Percentiles rank a stretch among this genome's conserved stretches.
These are phyloP conservation scores for Eurosta solidaginis DNA, from an alignment of 1,140 invertebrate genomes.

Conservation along the genomic window DNA sequence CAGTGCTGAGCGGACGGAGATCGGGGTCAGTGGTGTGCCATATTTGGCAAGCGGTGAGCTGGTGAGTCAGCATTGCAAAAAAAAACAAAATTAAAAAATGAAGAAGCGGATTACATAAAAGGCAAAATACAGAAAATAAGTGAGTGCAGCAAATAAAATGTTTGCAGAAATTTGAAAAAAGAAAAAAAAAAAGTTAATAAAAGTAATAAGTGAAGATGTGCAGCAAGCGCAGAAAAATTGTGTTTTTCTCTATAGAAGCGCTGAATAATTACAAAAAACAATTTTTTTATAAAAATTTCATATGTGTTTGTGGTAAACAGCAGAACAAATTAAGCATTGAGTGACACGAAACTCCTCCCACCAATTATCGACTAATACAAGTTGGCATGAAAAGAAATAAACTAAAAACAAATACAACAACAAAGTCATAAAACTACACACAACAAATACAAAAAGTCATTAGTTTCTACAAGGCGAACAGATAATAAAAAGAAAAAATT, in stretches of 20 bases:
- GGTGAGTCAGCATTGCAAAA: neutral
- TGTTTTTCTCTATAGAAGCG: no score
- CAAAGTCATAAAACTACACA: neutral
- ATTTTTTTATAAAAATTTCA: no score
- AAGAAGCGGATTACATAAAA: slow-evolving; percentile 19
- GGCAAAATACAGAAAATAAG: neutral
- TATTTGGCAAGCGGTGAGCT: slow-evolving; percentile 19
- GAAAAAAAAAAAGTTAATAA: neutral
- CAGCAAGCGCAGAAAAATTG: no score
- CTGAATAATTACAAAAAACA: neutral
- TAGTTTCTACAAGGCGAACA: neutral
- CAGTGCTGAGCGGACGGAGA: neutral
- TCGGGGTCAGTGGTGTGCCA: neutral
- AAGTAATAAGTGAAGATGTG: no score
- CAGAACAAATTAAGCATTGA: no score
- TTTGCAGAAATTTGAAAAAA: neutral
- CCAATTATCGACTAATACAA: neutral
- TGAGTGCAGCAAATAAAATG: neutral
- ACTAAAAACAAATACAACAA: neutral
- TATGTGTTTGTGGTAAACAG: no score
- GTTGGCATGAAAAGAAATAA: neutral
- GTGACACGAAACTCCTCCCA: slow-evolving; percentile 6
- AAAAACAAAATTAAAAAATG: neutral
- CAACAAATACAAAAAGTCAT: neutral
- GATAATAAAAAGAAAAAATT: neutral